A percentile compares a stretch with the other conserved stretches of the same genome.
These are phyloP conservation scores for Nyctibius grandis DNA, from an alignment of 2,797 vertebrate genomes.

Conservation along the genomic window DNA sequence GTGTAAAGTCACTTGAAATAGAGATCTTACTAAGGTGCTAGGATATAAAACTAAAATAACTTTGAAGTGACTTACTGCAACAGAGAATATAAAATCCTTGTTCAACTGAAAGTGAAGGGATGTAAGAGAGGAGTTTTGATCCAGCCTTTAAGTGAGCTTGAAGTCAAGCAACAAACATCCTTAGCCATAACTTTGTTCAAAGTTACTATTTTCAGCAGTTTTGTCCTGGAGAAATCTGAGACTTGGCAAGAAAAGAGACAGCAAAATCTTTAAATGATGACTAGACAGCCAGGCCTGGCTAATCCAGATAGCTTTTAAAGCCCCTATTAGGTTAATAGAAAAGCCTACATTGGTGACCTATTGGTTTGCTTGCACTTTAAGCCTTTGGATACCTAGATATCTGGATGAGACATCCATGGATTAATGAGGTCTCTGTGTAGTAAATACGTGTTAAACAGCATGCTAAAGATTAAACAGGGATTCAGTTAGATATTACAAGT, in stretches of 20 bases:
- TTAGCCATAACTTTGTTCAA: neutral
- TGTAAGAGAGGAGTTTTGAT: neutral
- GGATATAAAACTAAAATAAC: neutral
- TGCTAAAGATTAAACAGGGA: no score
- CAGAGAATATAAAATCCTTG: neutral
- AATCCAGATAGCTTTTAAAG: neutral
- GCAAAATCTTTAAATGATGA: neutral
- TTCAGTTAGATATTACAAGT: no score
- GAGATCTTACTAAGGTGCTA: neutral
- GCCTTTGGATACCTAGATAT: neutral
- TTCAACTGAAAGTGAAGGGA: neutral
- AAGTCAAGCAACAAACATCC: neutral
- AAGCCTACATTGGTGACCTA: neutral
- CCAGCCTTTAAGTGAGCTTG: neutral
- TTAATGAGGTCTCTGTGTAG: neutral
- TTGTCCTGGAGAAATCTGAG: neutral
- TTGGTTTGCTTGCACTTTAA: constrained; percentile 8
- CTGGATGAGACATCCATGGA: neutral
- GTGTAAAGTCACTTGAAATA: neutral
- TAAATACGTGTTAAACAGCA: no score
- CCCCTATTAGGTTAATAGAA: neutral
- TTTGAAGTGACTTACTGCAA: neutral
- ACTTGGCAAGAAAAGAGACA: neutral
- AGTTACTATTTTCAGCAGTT: neutral
- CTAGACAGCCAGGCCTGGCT: neutral